These are phyloP conservation scores for Mesitornis unicolor DNA, from an alignment of 2,113 vertebrate genomes.

Conservation along the genomic window DNA sequence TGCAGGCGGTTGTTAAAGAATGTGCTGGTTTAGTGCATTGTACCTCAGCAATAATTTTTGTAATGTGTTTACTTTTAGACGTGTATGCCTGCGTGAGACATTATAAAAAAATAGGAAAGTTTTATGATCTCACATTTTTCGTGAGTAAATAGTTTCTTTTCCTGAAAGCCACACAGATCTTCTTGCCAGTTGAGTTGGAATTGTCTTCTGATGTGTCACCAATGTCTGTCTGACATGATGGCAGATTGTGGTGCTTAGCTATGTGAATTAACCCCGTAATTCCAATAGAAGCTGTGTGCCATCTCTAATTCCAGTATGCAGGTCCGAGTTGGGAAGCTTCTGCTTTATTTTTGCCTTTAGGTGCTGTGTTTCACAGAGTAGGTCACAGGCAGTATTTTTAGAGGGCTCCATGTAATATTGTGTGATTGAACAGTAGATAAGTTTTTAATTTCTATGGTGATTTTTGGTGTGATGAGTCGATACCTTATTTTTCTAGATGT, in stretches of 20 bases:
- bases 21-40: not conserved
- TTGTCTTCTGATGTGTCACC: not conserved
- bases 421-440: not conserved
- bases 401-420: not conserved
- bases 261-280: not conserved
- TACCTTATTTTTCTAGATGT: not conserved
- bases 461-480: not conserved
- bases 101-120: not conserved
- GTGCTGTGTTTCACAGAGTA: not conserved
- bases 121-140: not conserved
- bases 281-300: not conserved
- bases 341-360: not conserved
- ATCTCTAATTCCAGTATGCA: not conserved
- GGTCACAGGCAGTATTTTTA: not conserved
- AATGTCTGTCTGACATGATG: not conserved
- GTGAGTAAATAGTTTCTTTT: not conserved
- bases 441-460: not conserved
- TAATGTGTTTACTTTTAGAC: not conserved
- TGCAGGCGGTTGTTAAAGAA: not conserved
- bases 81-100: not conserved
- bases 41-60: not conserved
- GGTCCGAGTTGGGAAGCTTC: not conserved
- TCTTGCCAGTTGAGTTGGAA: not conserved
- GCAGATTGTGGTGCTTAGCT: not conserved
- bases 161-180: not conserved